These are phyloP conservation scores for Cotesia congregata DNA, from an alignment of 2,888 invertebrate genomes.

Conservation along the genomic window DNA sequence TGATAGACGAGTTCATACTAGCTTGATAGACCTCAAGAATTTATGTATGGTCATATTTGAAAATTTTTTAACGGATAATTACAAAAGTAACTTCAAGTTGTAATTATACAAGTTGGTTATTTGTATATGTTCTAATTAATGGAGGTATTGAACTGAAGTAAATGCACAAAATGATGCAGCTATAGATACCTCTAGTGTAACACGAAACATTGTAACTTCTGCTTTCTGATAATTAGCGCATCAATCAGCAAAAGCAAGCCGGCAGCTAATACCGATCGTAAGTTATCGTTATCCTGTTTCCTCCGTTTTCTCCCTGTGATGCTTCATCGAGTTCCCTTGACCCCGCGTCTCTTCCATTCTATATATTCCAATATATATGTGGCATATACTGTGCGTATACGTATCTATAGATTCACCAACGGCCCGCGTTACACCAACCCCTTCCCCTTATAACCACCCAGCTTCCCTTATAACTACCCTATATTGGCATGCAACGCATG, in stretches of 20 bases:
- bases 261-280: conserved; percentile 71
- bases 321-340: conserved; percentile 39
- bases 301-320: conserved; percentile 65
- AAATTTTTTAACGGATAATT: too few species aligned
- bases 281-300: conserved; percentile 70
- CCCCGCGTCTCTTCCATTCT: conserved; percentile 42
- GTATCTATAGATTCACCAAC: conserved; percentile 31
- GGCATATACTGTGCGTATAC: conserved; percentile 40
- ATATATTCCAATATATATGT: conserved; percentile 34
- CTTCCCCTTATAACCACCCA: conserved; percentile 26
- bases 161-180: neutral
- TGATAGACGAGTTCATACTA: too few species aligned
- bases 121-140: too few species aligned
- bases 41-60: too few species aligned
- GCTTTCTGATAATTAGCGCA: conserved; percentile 71
- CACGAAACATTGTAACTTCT: conserved; percentile 69
- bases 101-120: too few species aligned
- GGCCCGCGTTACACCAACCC: conserved; percentile 34
- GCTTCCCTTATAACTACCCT: conserved; percentile 26
- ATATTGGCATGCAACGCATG: conserved; percentile 49
- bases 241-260: conserved; percentile 70
- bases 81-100: too few species aligned
- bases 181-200: conserved; percentile 35
- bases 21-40: too few species aligned
- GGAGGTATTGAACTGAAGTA: neutral